Evolutionary conservation across 2,113 vertebrate species (phyloP).

Genomic region (Varanus komodoensis): DNA sequence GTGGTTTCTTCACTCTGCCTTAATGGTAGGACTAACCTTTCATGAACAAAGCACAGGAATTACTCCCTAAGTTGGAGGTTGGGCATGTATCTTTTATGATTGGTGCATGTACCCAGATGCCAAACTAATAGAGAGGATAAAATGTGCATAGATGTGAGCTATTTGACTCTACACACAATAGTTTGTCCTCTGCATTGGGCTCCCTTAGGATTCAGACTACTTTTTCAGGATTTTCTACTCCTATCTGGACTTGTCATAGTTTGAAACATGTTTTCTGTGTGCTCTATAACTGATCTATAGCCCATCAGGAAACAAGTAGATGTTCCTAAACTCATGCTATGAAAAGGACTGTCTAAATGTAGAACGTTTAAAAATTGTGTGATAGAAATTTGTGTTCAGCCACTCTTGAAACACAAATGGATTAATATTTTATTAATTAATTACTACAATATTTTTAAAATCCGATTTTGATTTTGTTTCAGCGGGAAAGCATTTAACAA

Average conservation of each 20-base stretch:
- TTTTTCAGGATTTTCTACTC: not conserved
- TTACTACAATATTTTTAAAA: too few species aligned
- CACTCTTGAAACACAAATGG: conserved; percentile 7
- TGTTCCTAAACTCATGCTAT: not conserved
- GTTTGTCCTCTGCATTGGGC: too few species aligned
- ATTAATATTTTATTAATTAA: conserved; percentile 32
- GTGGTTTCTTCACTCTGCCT: not conserved
- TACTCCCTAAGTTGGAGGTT: not conserved
- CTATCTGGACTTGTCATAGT: not conserved
- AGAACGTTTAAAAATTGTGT: not conserved
- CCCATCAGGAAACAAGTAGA: not conserved
- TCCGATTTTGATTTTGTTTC: conserved; percentile 45
- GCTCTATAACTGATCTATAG: not conserved
- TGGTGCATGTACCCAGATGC: too few species aligned
- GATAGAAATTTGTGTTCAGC: not conserved
- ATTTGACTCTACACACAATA: too few species aligned
- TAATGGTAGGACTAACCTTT: not conserved
- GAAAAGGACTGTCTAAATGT: not conserved
- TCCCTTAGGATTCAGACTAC: too few species aligned
- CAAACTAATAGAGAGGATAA: too few species aligned
- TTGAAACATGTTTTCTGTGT: not conserved
- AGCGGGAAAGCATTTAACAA: conserved; percentile 90
- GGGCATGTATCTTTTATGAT: not conserved
- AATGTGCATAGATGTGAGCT: too few species aligned
- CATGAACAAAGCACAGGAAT: not conserved